Evolutionary conservation across 1,140 invertebrate genomes (phyloP).

Genomic region (Oncopodura yosiiana): DNA sequence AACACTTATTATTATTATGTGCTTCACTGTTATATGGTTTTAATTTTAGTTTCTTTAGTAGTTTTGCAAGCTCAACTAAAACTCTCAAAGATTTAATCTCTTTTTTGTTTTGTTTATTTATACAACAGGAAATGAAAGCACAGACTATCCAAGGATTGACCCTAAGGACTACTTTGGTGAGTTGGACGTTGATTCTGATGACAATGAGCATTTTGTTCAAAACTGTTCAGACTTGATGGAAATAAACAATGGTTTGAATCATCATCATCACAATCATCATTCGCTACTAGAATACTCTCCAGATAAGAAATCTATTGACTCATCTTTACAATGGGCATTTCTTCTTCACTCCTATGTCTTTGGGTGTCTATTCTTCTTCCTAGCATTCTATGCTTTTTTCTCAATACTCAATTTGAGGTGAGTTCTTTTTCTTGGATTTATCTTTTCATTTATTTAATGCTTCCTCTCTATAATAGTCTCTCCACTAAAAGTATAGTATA

Average conservation of each 20-base stretch:
- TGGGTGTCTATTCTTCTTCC: slow-evolving; percentile 50
- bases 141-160: not conserved
- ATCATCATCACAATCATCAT: not conserved
- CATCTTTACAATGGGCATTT: slow-evolving; percentile 44
- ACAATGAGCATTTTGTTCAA: no score
- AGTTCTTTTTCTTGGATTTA: slow-evolving; percentile 13
- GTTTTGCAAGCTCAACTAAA: no score
- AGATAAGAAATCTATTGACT: not conserved
- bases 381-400: slow-evolving; percentile 53
- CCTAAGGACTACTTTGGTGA: no score
- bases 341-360: slow-evolving; percentile 50
- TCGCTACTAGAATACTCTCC: not conserved
- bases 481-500: not conserved
- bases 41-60: no score
- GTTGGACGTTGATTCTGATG: no score
- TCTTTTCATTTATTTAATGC: not conserved
- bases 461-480: not conserved
- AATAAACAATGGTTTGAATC: not conserved
- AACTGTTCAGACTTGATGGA: not conserved
- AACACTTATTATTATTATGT: no score
- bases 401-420: slow-evolving; percentile 53
- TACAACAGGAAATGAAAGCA: not conserved
- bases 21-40: no score
- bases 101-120: no score
- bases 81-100: no score